These are phyloP conservation scores for Hippopotamyrus pictus DNA, from an alignment of 2,797 vertebrate genomes.

Conservation along the genomic window DNA sequence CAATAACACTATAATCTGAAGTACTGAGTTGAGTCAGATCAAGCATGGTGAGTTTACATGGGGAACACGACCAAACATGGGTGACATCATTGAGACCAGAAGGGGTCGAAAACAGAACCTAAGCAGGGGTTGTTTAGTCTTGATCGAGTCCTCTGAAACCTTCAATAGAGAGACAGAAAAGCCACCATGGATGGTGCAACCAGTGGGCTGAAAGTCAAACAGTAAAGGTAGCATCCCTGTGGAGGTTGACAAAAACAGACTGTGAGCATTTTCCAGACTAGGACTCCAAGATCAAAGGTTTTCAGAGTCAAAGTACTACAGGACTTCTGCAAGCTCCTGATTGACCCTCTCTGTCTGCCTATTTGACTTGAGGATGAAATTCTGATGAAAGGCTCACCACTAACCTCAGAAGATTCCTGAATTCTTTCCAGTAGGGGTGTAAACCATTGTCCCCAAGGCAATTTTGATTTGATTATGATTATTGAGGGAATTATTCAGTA, in stretches of 20 bases:
- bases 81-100: background rate
- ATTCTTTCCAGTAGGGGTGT: background rate
- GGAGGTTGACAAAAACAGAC: background rate
- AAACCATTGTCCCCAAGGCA: background rate
- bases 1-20: background rate
- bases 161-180: background rate
- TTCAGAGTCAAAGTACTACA: background rate
- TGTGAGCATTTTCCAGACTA: background rate
- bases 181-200: background rate
- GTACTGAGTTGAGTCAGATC: background rate
- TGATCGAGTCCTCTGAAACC: background rate
- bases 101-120: background rate
- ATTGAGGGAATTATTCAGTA: background rate
- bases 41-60: background rate
- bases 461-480: background rate
- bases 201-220: background rate
- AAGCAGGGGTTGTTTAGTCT: background rate
- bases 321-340: background rate
- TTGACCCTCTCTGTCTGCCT: background rate
- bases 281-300: background rate
- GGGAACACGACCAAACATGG: background rate
- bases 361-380: background rate
- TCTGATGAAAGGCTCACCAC: background rate
- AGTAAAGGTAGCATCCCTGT: background rate
- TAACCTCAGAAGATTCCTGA: background rate